Conservation (phyloP, 2,797 vertebrate species). For the Agapornis canus region DNA sequence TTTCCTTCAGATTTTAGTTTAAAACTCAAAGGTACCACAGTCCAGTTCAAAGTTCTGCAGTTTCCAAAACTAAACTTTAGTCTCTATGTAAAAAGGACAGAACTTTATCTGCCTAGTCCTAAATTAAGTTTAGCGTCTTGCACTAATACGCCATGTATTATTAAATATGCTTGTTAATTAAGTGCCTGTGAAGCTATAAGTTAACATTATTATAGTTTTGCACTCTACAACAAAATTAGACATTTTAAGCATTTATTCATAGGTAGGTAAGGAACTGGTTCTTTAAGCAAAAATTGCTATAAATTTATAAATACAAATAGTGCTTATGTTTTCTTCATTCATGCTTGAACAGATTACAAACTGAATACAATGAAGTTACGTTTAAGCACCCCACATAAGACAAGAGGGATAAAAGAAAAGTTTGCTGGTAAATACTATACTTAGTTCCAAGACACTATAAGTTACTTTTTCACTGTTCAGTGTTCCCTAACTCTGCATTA, state of each 20-base stretch:
- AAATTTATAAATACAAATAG: constrained; percentile 81
- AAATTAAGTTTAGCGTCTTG: constrained; percentile 40
- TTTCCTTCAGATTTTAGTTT: constrained; percentile 55
- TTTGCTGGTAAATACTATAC: constrained; percentile 76
- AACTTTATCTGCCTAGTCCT: constrained; percentile 24
- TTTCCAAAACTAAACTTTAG: constrained; percentile 64
- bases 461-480: constrained; percentile 74
- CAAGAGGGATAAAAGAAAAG: constrained; percentile 75
- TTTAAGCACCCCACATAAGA: constrained; percentile 76
- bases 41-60: constrained; percentile 60
- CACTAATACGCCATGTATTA: constrained; percentile 21
- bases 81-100: constrained; percentile 53
- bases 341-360: constrained; percentile 81
- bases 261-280: constrained; percentile 70
- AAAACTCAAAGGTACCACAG: constrained; percentile 63
- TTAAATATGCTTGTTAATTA: constrained; percentile 61
- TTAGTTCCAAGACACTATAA: constrained; percentile 76
- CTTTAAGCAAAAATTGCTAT: constrained; percentile 74
- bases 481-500: constrained; percentile 76
- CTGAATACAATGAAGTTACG: constrained; percentile 79
- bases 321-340: constrained; percentile 77
- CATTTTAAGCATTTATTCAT: constrained; percentile 79
- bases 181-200: constrained; percentile 66
- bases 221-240: constrained; percentile 77
- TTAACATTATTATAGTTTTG: constrained; percentile 72